These are phyloP conservation scores for Falco naumanni DNA, from an alignment of 2,797 vertebrate species.

Conservation along the genomic window DNA sequence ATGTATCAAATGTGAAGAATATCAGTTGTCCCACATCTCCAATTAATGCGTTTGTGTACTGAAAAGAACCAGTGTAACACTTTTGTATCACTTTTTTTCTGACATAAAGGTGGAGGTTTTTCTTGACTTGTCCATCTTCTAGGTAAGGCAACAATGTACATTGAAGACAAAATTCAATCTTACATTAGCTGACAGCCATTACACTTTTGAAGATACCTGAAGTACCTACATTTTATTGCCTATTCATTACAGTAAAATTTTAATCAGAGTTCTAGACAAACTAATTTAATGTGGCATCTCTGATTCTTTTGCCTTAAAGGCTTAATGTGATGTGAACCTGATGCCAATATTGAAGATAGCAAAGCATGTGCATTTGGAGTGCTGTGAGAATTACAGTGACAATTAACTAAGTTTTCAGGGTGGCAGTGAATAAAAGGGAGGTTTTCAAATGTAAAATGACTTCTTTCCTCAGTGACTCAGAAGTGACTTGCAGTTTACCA, in stretches of 20 bases:
- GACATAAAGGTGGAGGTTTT: not conserved
- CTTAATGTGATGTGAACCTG: not conserved
- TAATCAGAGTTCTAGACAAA: not conserved
- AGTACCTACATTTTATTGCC: not conserved
- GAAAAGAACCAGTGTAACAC: not conserved
- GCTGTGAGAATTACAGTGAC: not conserved
- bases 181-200: not conserved
- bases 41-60: not conserved
- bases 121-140: not conserved
- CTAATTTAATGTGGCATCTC: not conserved
- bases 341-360: not conserved
- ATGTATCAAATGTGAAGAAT: not conserved
- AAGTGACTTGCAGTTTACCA: not conserved
- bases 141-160: not conserved
- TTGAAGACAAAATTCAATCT: not conserved
- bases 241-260: not conserved
- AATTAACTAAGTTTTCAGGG: not conserved
- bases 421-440: not conserved
- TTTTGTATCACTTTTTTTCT: not conserved
- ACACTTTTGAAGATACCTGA: not conserved
- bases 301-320: not conserved
- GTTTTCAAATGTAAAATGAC: not conserved
- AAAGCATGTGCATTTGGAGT: not conserved
- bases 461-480: not conserved
- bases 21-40: not conserved